Percentiles rank a stretch among this genome's conserved stretches.
Conservation (phyloP, 1,140 invertebrate species). For the Diploscapter pachys region DNA sequence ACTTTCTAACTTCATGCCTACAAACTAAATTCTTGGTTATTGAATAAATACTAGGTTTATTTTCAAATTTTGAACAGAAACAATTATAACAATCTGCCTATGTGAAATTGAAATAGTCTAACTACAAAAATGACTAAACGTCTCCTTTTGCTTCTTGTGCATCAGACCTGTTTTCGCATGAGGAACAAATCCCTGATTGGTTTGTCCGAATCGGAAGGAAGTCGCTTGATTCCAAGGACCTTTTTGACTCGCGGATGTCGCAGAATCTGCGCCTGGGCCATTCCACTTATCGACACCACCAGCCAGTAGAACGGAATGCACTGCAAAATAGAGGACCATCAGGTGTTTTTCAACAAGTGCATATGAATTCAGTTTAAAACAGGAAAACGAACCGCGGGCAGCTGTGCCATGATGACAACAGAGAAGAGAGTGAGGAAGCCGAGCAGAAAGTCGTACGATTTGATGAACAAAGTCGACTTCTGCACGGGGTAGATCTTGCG, state of each 20-base stretch:
- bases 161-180: too few relatives aligned
- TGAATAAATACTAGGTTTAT: too few relatives aligned
- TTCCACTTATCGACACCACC: slow-evolving; percentile 42
- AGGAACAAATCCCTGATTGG: slow-evolving; percentile 49
- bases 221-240: slow-evolving; percentile 42
- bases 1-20: too few relatives aligned
- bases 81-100: too few relatives aligned
- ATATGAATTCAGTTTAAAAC: not conserved
- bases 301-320: slow-evolving; percentile 53
- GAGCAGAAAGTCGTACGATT: slow-evolving; percentile 40
- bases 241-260: slow-evolving; percentile 47
- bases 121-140: too few relatives aligned
- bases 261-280: slow-evolving; percentile 45
- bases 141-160: too few relatives aligned
- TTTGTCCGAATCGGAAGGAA: slow-evolving; percentile 46
- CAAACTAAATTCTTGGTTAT: too few relatives aligned
- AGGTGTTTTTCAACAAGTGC: too few relatives aligned
- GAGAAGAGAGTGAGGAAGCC: slow-evolving; percentile 43
- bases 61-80: too few relatives aligned
- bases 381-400: slow-evolving; percentile 42
- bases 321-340: slow-evolving; percentile 31
- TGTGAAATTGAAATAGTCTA: too few relatives aligned
- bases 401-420: slow-evolving; percentile 44
- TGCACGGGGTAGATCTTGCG: slow-evolving; percentile 44
- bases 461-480: slow-evolving; percentile 30